phyloP scores from a whole-genome alignment of 2,888 invertebrate species.

The Listrodromus nycthemerus region DNA sequence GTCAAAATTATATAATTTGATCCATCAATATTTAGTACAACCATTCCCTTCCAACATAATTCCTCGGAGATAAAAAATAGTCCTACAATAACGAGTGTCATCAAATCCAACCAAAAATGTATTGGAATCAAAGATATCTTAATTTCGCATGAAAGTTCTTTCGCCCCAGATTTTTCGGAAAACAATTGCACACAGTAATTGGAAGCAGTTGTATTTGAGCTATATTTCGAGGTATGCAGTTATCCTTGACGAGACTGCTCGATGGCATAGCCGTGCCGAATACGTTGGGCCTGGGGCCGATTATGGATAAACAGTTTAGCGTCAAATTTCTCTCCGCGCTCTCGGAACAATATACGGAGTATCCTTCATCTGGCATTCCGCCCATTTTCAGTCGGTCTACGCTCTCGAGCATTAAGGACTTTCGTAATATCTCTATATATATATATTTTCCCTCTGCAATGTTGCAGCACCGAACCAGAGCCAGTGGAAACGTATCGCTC shows the following conservation, averaged over 20 bases:
- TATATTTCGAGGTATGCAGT: background rate
- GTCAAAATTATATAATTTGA: too few species aligned
- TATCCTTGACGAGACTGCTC: slow-evolving; percentile 35
- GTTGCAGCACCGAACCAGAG: background rate
- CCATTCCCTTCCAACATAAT: background rate
- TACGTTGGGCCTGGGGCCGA: background rate
- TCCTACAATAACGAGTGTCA: background rate
- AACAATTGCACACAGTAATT: background rate
- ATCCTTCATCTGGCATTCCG: slow-evolving; percentile 58
- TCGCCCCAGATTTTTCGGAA: background rate
- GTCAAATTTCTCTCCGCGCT: slow-evolving; percentile 5
- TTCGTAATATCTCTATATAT: slow-evolving; percentile 31
- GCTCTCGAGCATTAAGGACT: slow-evolving; percentile 10
- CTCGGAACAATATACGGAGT: slow-evolving; percentile 22
- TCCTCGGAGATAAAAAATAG: background rate
- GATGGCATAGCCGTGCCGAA: slow-evolving; percentile 18
- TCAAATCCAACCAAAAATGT: background rate
- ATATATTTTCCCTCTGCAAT: background rate
- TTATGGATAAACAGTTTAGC: slow-evolving; percentile 32
- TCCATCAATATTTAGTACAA: background rate
- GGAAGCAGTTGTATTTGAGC: background rate
- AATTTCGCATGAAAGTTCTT: background rate
- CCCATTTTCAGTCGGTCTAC: slow-evolving; percentile 51
- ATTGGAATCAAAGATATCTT: background rate
- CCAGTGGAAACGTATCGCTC: slow-evolving; percentile 24